Percentiles rank a stretch among this genome's conserved stretches.
phyloP scores from a whole-genome alignment of 1,140 invertebrate genomes.

The Procambarus virginalis region DNA sequence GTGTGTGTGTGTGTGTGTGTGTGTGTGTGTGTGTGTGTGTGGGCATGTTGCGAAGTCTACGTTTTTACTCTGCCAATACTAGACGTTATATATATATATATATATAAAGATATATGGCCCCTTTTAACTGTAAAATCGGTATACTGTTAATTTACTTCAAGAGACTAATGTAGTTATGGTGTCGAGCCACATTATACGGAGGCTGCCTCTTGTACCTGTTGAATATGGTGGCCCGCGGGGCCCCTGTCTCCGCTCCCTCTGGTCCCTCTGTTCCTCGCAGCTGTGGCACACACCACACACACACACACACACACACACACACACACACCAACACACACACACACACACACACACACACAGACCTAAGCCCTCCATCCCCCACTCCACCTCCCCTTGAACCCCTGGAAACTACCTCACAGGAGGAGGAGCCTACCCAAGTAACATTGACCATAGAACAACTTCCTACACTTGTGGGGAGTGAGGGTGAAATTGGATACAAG shows the following conservation, averaged over 20 bases:
- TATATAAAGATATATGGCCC: slow-evolving; percentile 17
- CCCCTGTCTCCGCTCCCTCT: background rate
- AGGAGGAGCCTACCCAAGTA: too few species aligned
- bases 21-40: background rate
- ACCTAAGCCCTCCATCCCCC: too few species aligned
- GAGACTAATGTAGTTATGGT: slow-evolving; percentile 33
- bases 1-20: slow-evolving; percentile 9
- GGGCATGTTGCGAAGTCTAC: background rate
- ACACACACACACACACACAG: too few species aligned
- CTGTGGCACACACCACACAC: too few species aligned
- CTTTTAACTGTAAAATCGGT: background rate
- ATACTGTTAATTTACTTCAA: slow-evolving; percentile 45
- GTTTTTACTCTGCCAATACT: background rate
- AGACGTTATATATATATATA: background rate
- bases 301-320: too few species aligned
- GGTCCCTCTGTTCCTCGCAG: background rate
- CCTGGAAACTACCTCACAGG: too few species aligned
- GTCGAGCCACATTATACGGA: slow-evolving; percentile 12
- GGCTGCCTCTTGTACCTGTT: slow-evolving; percentile 1
- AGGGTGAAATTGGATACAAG: too few species aligned
- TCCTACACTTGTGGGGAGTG: too few species aligned
- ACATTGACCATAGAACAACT: too few species aligned
- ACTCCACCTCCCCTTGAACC: too few species aligned
- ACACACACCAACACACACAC: background rate
- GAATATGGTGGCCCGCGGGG: background rate